Base-by-base conservation (phyloP, 2,888 invertebrate species). In the Belgica antarctica region DNA sequence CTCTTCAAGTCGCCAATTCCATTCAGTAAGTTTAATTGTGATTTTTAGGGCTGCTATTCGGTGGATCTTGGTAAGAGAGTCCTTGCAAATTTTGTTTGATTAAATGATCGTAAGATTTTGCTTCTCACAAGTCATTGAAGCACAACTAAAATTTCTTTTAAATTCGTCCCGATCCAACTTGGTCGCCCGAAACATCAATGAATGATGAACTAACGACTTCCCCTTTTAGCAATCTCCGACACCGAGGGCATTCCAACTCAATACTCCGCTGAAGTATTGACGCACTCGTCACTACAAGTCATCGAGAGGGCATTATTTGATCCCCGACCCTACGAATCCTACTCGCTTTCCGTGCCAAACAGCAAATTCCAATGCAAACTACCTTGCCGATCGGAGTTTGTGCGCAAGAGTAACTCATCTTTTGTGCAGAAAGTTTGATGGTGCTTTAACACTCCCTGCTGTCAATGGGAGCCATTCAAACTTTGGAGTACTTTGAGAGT, bases 1-100 rank as follows among this genome's bases (percentile, higher is more conserved):
- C 82, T 90, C 70, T 89, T 86, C 77, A 84, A 85, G 62, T 83
- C 87, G 62, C 89, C 89, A 17, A 83, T 82, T 76, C 78, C 83
- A 46, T 79, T 78, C 71, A 77, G 81, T 77, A 79, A 79, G 81
- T 81, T 71, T 70, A 28, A 15, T 15, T 2, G 25, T n/a, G 24
- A 28, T 57, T 15, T 34, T 17, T 31, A n/a, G n/a, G n/a, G n/a
- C n/a, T n/a, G n/a, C n/a, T n/a, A n/a, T n/a, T n/a, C n/a, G n/a
- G n/a, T n/a, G n/a, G n/a, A n/a, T n/a, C n/a, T n/a, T n/a, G n/a
- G n/a, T n/a, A n/a, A n/a, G n/a, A n/a, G n/a, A n/a, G n/a, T n/a
- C n/a, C 15, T 7, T 28, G 68, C 70, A 70, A 24, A 4, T 36
- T 68, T 72, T 46, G 7, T 71, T 8, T 15, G 68, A 71, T 31